Evolutionary conservation across 2,888 invertebrate species (phyloP).

Genomic region (Sphecodes monilicornis): DNA sequence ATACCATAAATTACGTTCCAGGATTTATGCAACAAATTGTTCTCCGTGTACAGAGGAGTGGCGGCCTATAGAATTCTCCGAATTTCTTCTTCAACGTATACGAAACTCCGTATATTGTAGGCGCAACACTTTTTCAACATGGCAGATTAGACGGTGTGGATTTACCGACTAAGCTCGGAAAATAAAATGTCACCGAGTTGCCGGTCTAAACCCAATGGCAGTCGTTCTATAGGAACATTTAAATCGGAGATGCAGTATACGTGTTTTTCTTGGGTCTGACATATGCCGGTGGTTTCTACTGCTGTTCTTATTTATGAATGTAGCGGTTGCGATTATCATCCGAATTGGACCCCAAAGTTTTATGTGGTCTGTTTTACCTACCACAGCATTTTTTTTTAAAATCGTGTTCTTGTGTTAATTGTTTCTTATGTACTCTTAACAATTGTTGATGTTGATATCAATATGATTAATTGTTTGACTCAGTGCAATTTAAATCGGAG

Average conservation of each 20-base stretch:
- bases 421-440: no score
- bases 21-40: slow-evolving; percentile 47
- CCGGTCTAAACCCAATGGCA: not conserved
- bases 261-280: not conserved
- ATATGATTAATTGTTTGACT: no score
- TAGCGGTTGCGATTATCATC: no score
- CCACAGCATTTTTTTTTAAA: no score
- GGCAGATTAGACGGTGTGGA: not conserved
- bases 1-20: slow-evolving; percentile 30
- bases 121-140: not conserved
- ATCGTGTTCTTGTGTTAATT: no score
- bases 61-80: slow-evolving; percentile 12
- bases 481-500: no score
- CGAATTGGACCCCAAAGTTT: no score
- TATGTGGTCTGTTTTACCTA: no score
- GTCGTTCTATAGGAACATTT: not conserved
- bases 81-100: not conserved
- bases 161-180: not conserved
- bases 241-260: not conserved
- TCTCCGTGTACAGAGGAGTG: not conserved
- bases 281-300: no score
- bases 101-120: not conserved
- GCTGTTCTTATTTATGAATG: no score
- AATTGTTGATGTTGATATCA: no score
- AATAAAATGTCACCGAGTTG: not conserved